Percentiles rank a stretch among this genome's conserved stretches.
These are phyloP conservation scores for Cataglyphis rosenhaueri DNA, from an alignment of 2,888 invertebrate genomes.

Conservation along the genomic window DNA sequence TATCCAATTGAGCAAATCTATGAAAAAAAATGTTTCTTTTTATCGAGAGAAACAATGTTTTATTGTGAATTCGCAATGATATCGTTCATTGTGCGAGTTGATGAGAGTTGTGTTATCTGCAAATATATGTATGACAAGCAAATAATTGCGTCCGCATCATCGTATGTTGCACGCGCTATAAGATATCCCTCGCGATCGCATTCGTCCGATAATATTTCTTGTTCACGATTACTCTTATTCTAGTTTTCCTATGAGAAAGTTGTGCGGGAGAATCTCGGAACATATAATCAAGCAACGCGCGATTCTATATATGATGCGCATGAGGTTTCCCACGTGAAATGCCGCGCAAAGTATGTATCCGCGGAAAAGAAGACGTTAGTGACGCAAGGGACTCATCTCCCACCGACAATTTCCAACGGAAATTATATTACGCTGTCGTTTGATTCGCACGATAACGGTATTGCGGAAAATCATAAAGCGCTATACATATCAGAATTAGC, in stretches of 20 bases:
- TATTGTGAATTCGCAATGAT: conserved; percentile 32
- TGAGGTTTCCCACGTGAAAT: conserved; percentile 58
- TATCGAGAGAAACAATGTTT: conserved; percentile 41
- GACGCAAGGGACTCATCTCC: conserved; percentile 61
- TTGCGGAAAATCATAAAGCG: background rate
- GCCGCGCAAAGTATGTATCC: conserved; percentile 34
- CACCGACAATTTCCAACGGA: conserved; percentile 32
- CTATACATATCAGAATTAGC: background rate
- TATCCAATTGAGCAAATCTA: conserved; percentile 34
- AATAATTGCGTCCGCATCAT: conserved; percentile 32
- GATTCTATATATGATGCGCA: conserved; percentile 49
- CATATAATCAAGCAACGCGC: conserved; percentile 45
- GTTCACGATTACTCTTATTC: conserved; percentile 39
- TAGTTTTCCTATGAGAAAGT: conserved; percentile 59
- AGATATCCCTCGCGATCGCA: conserved; percentile 45
- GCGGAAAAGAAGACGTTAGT: conserved; percentile 53
- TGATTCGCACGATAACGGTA: conserved; percentile 16
- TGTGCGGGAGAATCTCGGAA: conserved; percentile 44
- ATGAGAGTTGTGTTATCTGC: conserved; percentile 25
- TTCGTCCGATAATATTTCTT: conserved; percentile 52
- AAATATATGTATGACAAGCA: conserved; percentile 26
- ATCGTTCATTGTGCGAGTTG: conserved; percentile 35
- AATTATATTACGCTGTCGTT: conserved; percentile 33
- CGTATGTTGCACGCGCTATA: conserved; percentile 37
- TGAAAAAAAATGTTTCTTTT: conserved; percentile 38